Evolutionary conservation across 2,797 vertebrate genomes (phyloP), one percentile per base, ranked within the genome.

Genomic region (Neomorphus geoffroyi): DNA sequence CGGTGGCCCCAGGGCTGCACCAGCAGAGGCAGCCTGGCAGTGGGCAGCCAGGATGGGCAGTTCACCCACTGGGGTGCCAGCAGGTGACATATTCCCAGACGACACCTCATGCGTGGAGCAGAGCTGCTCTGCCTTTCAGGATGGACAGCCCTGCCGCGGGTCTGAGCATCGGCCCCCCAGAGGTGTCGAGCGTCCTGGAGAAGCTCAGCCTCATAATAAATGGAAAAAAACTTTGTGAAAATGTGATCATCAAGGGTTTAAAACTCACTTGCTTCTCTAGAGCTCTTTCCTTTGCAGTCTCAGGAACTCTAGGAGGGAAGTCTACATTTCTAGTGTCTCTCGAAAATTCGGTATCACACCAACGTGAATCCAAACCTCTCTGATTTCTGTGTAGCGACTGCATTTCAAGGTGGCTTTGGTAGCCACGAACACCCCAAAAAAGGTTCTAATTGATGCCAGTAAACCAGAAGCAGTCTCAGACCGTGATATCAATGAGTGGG

Each of bases 1-100:
- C 1, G 0, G 50, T 41, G 80, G 48, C 41, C n/a, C 3, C 1
- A 15, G 13, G 43, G 83, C 74, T 0, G 1, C 1, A 2, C 26
- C 5, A 1, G 88, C 41, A 82, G 54, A 65, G 69, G 27, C 84
- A 80, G 39, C 22, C 45, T 1, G 1, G 62, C 26, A 11, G 33
- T 0, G 37, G 71, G 43, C 39, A 37, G 28, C n/a, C 57, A 26
- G 26, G 18, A n/a, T 2, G 3, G 61, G 58, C 72, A 73, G 37
- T 26, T 82, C 64, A 77, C 18, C 2, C 1, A n/a, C 35, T 0
- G 0, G 8, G 13, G 89, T 41, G 26, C 45, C 9, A 1, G 17
- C 62, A 43, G 35, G 37, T 2, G 3, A 64, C 18, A 46, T 6
- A 33, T 62, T 92, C 67, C 84, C 72, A 57, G 35, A n/a, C 8